Evolutionary conservation across 35 echinoderm and acorn worm species (phyloP).

Genomic region (Nesometra sesokonis): DNA sequence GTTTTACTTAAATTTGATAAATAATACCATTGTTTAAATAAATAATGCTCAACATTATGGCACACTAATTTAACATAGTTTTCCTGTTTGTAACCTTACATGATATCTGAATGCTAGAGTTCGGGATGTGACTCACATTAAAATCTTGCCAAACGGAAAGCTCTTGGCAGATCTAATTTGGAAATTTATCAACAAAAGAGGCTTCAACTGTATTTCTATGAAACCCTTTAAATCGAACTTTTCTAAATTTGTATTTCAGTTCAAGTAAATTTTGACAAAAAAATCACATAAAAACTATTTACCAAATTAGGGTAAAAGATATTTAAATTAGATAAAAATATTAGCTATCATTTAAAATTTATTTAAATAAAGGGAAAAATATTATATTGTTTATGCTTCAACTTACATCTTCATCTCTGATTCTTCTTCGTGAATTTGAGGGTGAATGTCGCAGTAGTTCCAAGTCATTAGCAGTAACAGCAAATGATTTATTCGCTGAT

Average conservation of each 20-base stretch:
- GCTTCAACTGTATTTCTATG: not conserved
- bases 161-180: not conserved
- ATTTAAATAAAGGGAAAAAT: too few relatives aligned
- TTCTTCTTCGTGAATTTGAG: constrained; percentile 49
- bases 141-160: not conserved
- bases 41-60: too few relatives aligned
- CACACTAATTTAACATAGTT: not conserved
- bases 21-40: too few relatives aligned
- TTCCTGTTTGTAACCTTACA: not conserved
- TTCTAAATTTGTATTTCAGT: not conserved
- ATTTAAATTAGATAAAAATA: too few relatives aligned
- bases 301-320: too few relatives aligned
- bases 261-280: not conserved
- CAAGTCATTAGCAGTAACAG: constrained; percentile 28
- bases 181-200: not conserved
- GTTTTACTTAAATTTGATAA: too few relatives aligned
- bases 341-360: too few relatives aligned
- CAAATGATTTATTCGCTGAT: constrained; percentile 26
- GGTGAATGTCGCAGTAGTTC: constrained; percentile 61
- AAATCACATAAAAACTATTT: too few relatives aligned
- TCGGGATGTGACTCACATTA: not conserved
- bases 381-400: too few relatives aligned
- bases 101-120: not conserved
- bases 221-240: not conserved
- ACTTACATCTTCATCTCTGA: constrained; percentile 88